A percentile compares a stretch with the other conserved stretches of the same genome.
These are phyloP conservation scores for Falco concolor DNA, from an alignment of 2,797 vertebrate genomes.

Conservation along the genomic window DNA sequence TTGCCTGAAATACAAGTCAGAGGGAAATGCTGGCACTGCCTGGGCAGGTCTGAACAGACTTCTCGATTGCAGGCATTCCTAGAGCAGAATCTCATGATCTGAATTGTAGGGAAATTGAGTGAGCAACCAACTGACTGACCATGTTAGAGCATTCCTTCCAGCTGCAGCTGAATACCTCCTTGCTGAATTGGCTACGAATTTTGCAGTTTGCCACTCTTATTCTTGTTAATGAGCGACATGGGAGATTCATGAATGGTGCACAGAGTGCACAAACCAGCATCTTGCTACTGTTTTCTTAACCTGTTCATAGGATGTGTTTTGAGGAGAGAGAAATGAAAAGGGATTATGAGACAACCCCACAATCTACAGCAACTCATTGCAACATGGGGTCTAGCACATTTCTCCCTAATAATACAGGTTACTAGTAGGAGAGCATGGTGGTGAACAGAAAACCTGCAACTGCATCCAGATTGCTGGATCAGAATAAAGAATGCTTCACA, in stretches of 20 bases:
- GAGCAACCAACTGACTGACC: accelerated
- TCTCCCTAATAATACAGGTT: neutral
- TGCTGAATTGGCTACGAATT: neutral
- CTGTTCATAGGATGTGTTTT: neutral
- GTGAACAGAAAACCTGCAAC: neutral
- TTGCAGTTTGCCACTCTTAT: neutral
- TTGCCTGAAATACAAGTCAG: neutral
- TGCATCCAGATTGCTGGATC: neutral
- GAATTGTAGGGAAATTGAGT: neutral
- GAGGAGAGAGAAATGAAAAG: neutral
- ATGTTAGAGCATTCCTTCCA: neutral
- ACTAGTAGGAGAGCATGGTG: neutral
- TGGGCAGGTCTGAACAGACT: constrained; percentile 25
- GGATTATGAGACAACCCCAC: neutral
- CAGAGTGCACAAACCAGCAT: neutral
- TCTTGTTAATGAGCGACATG: neutral
- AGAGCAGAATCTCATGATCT: neutral
- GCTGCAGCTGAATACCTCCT: neutral
- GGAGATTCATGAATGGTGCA: neutral
- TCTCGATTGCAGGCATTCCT: neutral
- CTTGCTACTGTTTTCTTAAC: neutral
- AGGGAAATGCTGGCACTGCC: neutral
- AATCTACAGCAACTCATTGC: neutral
- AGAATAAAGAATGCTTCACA: constrained; percentile 36
- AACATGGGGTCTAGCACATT: neutral